Percentiles rank a stretch among this genome's conserved stretches.
These are phyloP conservation scores for Stichopus horrens DNA, from an alignment of 53 echinoderm and acorn worm species.

Conservation along the genomic window DNA sequence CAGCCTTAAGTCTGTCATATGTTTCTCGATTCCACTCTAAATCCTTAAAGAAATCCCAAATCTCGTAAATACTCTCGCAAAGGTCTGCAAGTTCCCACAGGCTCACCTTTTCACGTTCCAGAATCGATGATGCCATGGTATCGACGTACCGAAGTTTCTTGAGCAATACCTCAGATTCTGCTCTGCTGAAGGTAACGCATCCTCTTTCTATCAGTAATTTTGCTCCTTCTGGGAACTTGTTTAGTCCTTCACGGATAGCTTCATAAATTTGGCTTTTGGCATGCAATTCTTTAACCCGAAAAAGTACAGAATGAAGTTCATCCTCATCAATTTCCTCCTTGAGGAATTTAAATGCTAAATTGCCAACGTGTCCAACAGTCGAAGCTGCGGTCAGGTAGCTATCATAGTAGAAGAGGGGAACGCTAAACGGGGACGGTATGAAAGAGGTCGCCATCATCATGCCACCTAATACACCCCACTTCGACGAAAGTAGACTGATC, in stretches of 20 bases:
- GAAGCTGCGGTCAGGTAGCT: background rate
- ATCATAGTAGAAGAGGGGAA: background rate
- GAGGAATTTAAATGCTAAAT: background rate
- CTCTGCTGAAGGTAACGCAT: too few relatives aligned
- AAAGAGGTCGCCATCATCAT: background rate
- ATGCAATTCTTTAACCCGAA: background rate
- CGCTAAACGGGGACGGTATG: background rate
- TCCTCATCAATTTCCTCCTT: background rate
- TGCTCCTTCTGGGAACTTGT: background rate
- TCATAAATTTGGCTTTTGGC: background rate
- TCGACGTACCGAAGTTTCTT: too few relatives aligned
- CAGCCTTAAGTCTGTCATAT: too few relatives aligned
- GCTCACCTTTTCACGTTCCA: too few relatives aligned
- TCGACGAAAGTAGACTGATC: background rate
- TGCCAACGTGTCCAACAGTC: background rate
- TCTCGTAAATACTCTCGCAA: too few relatives aligned
- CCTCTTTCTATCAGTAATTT: background rate
- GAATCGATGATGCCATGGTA: too few relatives aligned
- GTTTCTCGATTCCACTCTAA: too few relatives aligned
- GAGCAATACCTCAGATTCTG: too few relatives aligned
- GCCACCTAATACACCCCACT: background rate
- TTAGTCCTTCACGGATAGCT: background rate
- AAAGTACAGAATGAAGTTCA: background rate
- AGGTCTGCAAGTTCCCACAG: too few relatives aligned
- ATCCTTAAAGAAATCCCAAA: too few relatives aligned